Base-by-base conservation (phyloP, 1,140 invertebrate genomes). In the Lepidurus arcticus region DNA sequence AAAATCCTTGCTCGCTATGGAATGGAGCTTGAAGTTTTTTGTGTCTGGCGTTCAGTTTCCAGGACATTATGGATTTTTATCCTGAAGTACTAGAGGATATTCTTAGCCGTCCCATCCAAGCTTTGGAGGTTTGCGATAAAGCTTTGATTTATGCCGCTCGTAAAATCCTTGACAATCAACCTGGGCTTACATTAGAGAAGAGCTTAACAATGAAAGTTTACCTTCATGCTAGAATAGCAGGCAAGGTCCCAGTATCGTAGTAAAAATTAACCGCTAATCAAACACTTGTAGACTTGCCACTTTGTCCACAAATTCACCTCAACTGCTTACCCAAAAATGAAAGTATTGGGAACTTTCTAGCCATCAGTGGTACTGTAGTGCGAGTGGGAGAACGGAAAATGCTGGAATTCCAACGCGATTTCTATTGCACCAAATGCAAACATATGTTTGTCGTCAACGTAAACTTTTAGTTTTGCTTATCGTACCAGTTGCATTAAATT, bases 341-440 rank as follows among this genome's bases (percentile, higher is more conserved):
- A 79, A 91, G 92, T 85, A 84, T 90, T 79, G 89, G 89, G 80
- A 87, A 86, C 79, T 92, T 92, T 85, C 84, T 92, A 45, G 85
- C 82, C 75, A 77, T 85, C 82, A 82, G 83, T 88, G 93, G 93
- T 4, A 93, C 92, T 78, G 90, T 94, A 47, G 90, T 94, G 73
- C 85, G 93, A 82, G 90, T 90, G 74, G 92, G 91, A 5, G 87
- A 90, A 78, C 87, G 91, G 26, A 93, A 92, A 84, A 88, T 95
- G 85, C 84, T 95, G 47, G 93, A 94, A 85, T 89, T 90, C 84
- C 86, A 90, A 82, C 90, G 90, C 81, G 88, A 89, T 73, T 94
- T 91, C 84, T 86, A 89, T 6, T 96, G 94, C 84, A 85, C 87
- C 47, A 94, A 93, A 84, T 97, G 94, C 84, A 90, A 92, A 84